Conservation (phyloP, 2,888 invertebrate species). For the Tethea ocularis region DNA sequence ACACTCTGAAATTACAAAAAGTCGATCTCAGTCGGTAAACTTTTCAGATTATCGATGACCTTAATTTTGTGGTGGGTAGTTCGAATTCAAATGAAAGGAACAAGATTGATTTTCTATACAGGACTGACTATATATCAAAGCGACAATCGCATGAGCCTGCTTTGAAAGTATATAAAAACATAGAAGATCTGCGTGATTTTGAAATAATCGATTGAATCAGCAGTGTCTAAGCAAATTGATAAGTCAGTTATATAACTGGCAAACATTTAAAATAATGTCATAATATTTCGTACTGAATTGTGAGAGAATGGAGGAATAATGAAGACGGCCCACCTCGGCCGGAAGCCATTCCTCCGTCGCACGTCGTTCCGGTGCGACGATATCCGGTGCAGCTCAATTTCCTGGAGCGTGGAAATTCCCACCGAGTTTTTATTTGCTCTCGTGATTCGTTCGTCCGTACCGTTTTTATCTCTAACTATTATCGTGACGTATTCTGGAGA, state of each 20-base stretch:
- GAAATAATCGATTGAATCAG: too few species aligned
- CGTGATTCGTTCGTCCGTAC: slow-evolving; percentile 53
- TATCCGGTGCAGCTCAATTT: slow-evolving; percentile 82
- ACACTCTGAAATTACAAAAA: too few species aligned
- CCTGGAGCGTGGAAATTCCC: slow-evolving; percentile 69
- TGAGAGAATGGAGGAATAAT: slow-evolving; percentile 65
- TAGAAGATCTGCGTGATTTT: too few species aligned
- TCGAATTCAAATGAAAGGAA: too few species aligned
- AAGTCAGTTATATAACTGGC: background rate
- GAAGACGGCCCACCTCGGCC: slow-evolving; percentile 69
- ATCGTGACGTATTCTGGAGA: slow-evolving; percentile 31
- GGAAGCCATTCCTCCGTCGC: slow-evolving; percentile 75
- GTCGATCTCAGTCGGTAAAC: too few species aligned
- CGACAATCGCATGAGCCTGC: too few species aligned
- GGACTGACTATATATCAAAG: too few species aligned
- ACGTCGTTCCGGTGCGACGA: slow-evolving; percentile 77
- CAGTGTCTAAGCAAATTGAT: too few species aligned
- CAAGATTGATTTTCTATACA: too few species aligned
- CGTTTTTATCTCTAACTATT: slow-evolving; percentile 48
- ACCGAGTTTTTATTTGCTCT: slow-evolving; percentile 67
- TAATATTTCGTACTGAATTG: slow-evolving; percentile 45
- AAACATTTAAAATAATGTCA: slow-evolving; percentile 35
- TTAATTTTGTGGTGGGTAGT: too few species aligned
- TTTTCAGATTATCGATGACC: too few species aligned
- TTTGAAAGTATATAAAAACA: too few species aligned